A percentile compares a stretch with the other conserved stretches of the same genome.
These are phyloP conservation scores for Poeciliopsis occidentalis DNA, from an alignment of 2,113 vertebrate species.

Conservation along the genomic window DNA sequence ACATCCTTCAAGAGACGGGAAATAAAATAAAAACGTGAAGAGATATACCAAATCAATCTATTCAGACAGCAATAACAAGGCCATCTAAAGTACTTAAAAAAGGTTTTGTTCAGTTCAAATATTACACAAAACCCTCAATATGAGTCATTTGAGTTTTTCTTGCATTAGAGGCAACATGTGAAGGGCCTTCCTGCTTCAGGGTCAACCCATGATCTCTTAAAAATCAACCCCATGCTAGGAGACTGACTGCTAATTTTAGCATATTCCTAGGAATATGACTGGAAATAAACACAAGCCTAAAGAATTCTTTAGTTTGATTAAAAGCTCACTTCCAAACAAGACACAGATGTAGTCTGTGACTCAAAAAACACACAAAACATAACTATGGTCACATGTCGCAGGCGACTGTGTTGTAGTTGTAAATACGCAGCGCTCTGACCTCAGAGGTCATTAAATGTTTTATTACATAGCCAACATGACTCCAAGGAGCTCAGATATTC, in stretches of 20 bases:
- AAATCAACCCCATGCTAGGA: conserved; percentile 19
- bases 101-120: no score
- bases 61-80: neutral
- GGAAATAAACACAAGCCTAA: neutral
- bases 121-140: neutral
- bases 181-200: conserved; percentile 15
- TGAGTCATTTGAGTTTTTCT: neutral
- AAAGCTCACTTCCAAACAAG: neutral
- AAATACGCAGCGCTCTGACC: conserved; percentile 15
- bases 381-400: conserved; percentile 14
- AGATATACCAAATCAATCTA: neutral
- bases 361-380: neutral
- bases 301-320: neutral
- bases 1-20: conserved; percentile 85
- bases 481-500: neutral
- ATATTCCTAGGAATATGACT: neutral
- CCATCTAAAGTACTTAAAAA: no score
- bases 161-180: neutral
- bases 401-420: conserved; percentile 7
- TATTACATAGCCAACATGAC: conserved; percentile 1
- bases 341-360: neutral
- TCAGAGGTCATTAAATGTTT: conserved; percentile 28
- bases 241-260: conserved; percentile 37
- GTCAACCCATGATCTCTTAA: conserved; percentile 18
- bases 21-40: conserved; percentile 10